Base-by-base conservation (phyloP, 2,113 vertebrate species). In the Lamprotornis superbus region DNA sequence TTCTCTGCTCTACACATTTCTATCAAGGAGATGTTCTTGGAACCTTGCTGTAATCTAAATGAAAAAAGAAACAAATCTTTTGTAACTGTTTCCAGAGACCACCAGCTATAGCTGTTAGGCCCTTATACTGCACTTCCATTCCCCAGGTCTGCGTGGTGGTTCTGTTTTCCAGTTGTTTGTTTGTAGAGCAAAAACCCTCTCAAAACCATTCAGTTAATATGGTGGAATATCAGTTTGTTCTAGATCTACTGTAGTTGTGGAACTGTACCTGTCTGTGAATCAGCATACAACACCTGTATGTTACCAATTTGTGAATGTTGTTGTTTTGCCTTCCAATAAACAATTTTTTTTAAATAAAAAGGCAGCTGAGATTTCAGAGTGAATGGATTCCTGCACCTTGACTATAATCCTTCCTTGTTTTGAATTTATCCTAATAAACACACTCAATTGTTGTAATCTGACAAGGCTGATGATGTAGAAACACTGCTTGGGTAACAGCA, bases 311-410 rank as follows among this genome's bases (percentile, higher is more conserved):
- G 97, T 98, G 97, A 91, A 80, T 97, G 97, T 98, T 95, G 95
- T 92, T 97, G 97, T 98, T 98, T 97, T 97, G 97, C 97, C 90
- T 98, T 97, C 97, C 95, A 98, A 98, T 98, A 98, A 98, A 98
- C 88, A 81, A 60, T 53, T 97, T 96, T 97, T 94, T 95, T 83
- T 65, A 81, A 94, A 94, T 79, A 96, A 94, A 94, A 81, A 57
- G 21, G 69, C 52, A 50, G 31, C 76, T 94, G 28, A 1, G 80
- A 17, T 70, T 93, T 94, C 55, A 63, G 69, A 81, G 63, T 56
- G 35, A 77, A 21, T 5, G 46, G 50, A 24, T 46, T 85, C n/a
- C 35, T 31, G 2, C 12, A 12, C 9, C 3, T 7, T 57, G 56
- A 65, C 28, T 69, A 0, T 16, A 31, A 33, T 20, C 31, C 35